These are phyloP conservation scores for Malurus splendens DNA, from an alignment of 2,797 vertebrate species.

Conservation along the genomic window DNA sequence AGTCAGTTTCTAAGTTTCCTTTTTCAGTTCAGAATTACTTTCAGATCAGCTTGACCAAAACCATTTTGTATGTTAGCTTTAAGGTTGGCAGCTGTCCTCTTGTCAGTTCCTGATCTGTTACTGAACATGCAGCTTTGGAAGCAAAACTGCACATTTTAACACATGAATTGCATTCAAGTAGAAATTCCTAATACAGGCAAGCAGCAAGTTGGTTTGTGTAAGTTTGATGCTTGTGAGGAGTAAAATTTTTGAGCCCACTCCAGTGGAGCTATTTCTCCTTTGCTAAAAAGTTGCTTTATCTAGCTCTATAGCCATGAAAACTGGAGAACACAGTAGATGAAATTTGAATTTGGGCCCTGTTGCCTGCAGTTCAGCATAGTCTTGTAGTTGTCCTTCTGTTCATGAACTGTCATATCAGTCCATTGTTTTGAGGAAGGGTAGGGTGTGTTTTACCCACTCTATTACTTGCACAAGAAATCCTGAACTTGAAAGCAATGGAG, in stretches of 20 bases:
- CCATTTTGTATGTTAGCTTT: neutral
- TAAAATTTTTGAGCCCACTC: neutral
- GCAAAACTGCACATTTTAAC: neutral
- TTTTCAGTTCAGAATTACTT: neutral
- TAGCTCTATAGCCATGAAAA: neutral
- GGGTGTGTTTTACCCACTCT: neutral
- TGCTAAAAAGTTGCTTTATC: neutral
- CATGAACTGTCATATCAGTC: rapidly evolving
- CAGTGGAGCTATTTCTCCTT: neutral
- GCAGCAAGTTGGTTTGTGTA: neutral
- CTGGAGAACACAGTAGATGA: neutral
- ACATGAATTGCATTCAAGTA: neutral
- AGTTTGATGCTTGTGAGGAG: neutral
- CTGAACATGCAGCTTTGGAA: neutral
- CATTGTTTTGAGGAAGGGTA: neutral
- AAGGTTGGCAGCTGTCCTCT: neutral
- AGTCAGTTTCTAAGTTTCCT: neutral
- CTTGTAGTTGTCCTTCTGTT: neutral
- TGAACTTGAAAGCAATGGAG: neutral
- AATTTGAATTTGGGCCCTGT: neutral
- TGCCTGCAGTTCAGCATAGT: neutral
- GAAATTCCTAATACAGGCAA: neutral
- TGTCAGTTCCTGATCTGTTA: neutral
- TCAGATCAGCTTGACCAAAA: neutral
- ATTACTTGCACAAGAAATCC: neutral